Base-by-base conservation (phyloP, 2,888 invertebrate genomes). In the Odontocolon sp. region DNA sequence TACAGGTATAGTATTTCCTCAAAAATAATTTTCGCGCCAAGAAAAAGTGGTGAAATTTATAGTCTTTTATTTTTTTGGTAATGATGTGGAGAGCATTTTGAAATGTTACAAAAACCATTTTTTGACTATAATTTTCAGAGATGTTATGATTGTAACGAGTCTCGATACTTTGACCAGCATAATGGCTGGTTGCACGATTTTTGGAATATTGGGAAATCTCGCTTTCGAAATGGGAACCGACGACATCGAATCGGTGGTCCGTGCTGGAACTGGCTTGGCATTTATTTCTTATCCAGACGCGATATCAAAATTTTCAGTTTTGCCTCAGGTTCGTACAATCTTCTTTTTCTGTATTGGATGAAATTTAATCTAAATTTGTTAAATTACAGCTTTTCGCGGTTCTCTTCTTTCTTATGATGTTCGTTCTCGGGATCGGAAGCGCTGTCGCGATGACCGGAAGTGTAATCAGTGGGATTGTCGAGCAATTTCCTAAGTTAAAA, bases 161-260 rank as follows among this genome's bases (percentile, higher is more conserved):
- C 88, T 96, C 87, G 97, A 97, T 85, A 96, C 96, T 0, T 94
- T 96, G 81, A 97, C 97, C 0, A 96, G 96, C 78, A 88, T 96
- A 36, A 91, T 97, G 31, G 96, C 97, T 0, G 97, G 97, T 2
- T 92, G 95, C 77, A 96, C 96, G 1, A 96, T 96, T 80, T 97
- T 97, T 86, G 95, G 96, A 3, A 95, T 97, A 79, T 91, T 97
- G 54, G 97, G 97, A 0, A 96, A 96, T 88, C 90, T 97, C 84
- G 96, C 96, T 0, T 90, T 94, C 82, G 94, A 94, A 86, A 91
- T 92, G 56, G 92, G 92, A 5, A 91, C 91, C 2, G 92, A 92
- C 16, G 93, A 94, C 6, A 94, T 96, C 0, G 86, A 90, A 1
- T 90, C 93, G 0, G 95, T 96, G 0, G 93, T 96, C 0, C 94